Conservation (phyloP, 2,888 invertebrate species). For the Drosophila seclusa region DNA sequence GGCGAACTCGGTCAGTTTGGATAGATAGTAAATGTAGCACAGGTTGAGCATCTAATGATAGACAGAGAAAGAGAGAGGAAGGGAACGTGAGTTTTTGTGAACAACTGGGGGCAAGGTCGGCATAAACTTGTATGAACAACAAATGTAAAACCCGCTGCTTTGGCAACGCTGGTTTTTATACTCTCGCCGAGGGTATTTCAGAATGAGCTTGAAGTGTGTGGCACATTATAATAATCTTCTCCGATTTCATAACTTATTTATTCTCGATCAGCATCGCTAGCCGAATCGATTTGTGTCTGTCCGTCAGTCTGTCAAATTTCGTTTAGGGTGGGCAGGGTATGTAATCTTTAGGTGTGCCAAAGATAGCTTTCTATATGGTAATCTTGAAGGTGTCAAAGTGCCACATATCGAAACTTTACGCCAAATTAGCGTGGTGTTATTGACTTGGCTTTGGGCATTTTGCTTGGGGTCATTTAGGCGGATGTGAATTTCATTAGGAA, state of each 20-base stretch:
- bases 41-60: constrained; percentile 84
- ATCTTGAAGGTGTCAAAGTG: constrained; percentile 33
- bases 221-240: neutral
- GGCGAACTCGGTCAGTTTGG: constrained; percentile 95
- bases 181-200: neutral
- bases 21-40: constrained; percentile 94
- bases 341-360: neutral
- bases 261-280: neutral
- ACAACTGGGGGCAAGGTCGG: constrained; percentile 46
- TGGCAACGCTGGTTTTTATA: constrained; percentile 17
- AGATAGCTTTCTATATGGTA: no score
- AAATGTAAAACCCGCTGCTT: constrained; percentile 12
- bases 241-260: neutral
- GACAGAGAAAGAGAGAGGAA: neutral
- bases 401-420: constrained; percentile 31
- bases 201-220: neutral
- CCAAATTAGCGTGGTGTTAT: constrained; percentile 40
- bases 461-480: constrained; percentile 29
- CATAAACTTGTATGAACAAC: constrained; percentile 28
- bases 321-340: neutral
- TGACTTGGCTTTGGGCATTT: constrained; percentile 36
- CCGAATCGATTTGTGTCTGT: neutral
- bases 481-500: constrained; percentile 63
- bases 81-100: neutral
- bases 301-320: neutral